Conservation (phyloP, 2,888 invertebrate genomes). For the Cyrtodaria siliqua region DNA sequence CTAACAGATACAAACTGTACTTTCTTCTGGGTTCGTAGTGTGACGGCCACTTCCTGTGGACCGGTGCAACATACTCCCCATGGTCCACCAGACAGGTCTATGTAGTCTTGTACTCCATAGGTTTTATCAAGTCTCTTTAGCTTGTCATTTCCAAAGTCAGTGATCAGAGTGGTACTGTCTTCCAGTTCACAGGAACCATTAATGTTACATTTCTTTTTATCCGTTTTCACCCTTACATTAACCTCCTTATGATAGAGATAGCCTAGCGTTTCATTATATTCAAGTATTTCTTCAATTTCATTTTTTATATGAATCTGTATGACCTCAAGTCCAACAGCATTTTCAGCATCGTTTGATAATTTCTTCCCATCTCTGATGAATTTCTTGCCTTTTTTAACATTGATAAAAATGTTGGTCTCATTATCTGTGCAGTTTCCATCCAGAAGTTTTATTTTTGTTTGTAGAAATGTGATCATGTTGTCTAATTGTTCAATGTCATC, state of each 20-base stretch:
- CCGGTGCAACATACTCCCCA: background rate
- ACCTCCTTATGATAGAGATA: background rate
- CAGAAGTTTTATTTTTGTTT: too few relatives aligned
- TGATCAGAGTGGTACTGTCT: background rate
- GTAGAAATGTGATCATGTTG: too few relatives aligned
- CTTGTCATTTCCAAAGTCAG: background rate
- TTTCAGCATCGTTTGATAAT: too few relatives aligned
- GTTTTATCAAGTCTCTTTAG: slow-evolving; percentile 8
- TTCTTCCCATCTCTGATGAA: too few relatives aligned
- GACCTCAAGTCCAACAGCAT: too few relatives aligned
- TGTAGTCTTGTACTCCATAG: background rate
- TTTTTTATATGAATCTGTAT: too few relatives aligned
- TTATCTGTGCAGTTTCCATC: too few relatives aligned
- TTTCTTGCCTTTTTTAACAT: too few relatives aligned
- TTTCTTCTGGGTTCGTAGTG: background rate
- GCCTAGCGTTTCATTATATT: too few relatives aligned
- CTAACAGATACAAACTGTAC: slow-evolving; percentile 5
- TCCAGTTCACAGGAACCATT: background rate
- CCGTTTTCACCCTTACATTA: slow-evolving; percentile 1
- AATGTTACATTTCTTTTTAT: background rate
- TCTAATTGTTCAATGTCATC: too few relatives aligned
- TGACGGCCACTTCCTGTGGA: background rate
- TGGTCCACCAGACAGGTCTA: background rate
- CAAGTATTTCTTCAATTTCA: too few relatives aligned
- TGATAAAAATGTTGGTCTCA: too few relatives aligned